Evolutionary conservation across 37 sponge, comb jelly and placozoan species (phyloP).

Genomic region (Halisarca cf. caerulea): DNA sequence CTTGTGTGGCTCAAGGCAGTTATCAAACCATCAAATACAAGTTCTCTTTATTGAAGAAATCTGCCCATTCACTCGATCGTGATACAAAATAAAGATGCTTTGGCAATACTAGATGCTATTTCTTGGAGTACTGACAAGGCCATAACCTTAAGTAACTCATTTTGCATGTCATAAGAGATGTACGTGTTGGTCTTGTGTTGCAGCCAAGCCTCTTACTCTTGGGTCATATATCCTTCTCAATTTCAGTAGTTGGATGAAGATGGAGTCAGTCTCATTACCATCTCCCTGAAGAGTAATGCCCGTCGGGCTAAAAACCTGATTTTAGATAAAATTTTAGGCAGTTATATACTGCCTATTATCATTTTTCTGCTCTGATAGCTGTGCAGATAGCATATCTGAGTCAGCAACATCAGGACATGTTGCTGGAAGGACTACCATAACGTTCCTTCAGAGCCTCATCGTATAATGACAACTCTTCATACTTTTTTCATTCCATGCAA

Average conservation of each 20-base stretch:
- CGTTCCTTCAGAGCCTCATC: background rate
- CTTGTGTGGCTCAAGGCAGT: conserved; percentile 11
- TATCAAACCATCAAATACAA: conserved; percentile 25
- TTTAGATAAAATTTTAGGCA: conserved; percentile 50
- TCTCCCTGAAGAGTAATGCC: conserved; percentile 39
- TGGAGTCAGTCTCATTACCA: conserved; percentile 34
- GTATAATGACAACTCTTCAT: background rate
- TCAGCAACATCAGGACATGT: conserved; percentile 46
- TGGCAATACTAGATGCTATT: background rate
- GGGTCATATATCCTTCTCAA: conserved; percentile 43
- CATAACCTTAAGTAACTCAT: conserved; percentile 44
- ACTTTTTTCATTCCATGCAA: conserved; percentile 13
- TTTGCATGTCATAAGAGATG: conserved; percentile 37
- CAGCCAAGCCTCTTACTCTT: conserved; percentile 43
- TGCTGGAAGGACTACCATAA: conserved; percentile 39
- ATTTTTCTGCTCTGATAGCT: conserved; percentile 49
- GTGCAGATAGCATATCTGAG: conserved; percentile 37
- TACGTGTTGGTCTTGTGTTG: conserved; percentile 33
- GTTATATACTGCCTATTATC: conserved; percentile 42
- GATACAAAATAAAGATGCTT: conserved; percentile 2
- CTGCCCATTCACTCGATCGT: conserved; percentile 51
- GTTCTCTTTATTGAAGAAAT: conserved; percentile 22
- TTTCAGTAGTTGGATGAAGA: conserved; percentile 52
- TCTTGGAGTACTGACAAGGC: conserved; percentile 34
- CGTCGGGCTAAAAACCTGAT: conserved; percentile 65